Evolutionary conservation across 2,113 vertebrate genomes (phyloP), one percentile per base, ranked within the genome.

Genomic region (Cepphus grylle): DNA sequence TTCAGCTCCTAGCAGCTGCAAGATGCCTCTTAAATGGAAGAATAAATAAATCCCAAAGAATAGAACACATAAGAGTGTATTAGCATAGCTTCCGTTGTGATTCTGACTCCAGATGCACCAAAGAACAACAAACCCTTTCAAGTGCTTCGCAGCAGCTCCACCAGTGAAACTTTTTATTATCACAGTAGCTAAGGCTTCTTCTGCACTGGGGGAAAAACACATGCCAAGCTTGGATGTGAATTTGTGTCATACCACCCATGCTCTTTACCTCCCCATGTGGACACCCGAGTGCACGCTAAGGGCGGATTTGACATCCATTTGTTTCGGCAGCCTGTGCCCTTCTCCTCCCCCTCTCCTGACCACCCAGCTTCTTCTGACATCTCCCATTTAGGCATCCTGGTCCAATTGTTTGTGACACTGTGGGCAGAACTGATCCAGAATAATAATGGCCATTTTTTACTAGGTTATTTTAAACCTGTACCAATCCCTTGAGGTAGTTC

Each of bases 21-120:
- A 89, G 49, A 43, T 81, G 18, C 55, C 20, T 52, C 65, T 81
- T 88, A 78, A 93, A 92, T 6, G 11, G 66, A 81, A 88, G 71
- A 90, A 85, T 85, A 87, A 92, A 90, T 90, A 92, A 72, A 93
- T 69, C 45, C 71, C 23, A 14, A 72, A 86, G 88, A 93, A 74
- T 58, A 86, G 77, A 84, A 73, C 42, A n/a, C n/a, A n/a, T n/a
- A n/a, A n/a, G n/a, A 71, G 59, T 15, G 18, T 43, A 91, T 84
- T 89, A 92, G 61, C 52, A 81, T 40, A 65, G 47, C 85, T 56
- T 83, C 8, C 59, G 81, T 84, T 94, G 72, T 89, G 49, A n/a
- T 81, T 40, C 61, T 86, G 78, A 67, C 32, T 76, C 36, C 82
- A 88, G 81, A 50, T 80, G 63, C 85, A 70, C 58, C 69, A 25